phyloP scores from a whole-genome alignment of 1,140 invertebrate genomes.

The Cydia amplana region DNA sequence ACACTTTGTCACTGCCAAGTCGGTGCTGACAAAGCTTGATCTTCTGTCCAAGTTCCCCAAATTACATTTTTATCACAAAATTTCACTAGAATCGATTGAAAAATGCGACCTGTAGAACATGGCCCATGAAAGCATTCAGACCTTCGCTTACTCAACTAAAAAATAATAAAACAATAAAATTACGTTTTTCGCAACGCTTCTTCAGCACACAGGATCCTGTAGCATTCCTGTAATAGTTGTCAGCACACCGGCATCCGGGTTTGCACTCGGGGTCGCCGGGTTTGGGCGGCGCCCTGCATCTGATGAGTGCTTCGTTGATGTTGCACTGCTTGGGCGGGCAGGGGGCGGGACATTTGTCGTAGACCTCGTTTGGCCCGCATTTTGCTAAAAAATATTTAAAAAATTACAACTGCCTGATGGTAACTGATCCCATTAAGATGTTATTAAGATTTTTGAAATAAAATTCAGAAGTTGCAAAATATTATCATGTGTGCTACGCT shows the following conservation, averaged over 20 bases:
- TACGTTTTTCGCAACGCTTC: conserved; percentile 2
- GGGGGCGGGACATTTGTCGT: conserved; percentile 32
- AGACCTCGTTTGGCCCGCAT: conserved; percentile 29
- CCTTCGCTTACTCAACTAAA: no score
- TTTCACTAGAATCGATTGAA: no score
- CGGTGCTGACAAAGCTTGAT: no score
- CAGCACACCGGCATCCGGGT: conserved; percentile 14
- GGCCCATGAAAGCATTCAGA: no score
- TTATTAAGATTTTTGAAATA: no score
- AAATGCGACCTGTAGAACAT: no score
- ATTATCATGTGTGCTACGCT: no score
- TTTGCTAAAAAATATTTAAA: conserved; percentile 9
- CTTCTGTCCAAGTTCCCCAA: no score
- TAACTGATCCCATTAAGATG: not conserved
- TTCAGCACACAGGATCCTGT: not conserved
- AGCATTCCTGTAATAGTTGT: not conserved
- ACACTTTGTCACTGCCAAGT: no score
- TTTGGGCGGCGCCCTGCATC: conserved; percentile 27
- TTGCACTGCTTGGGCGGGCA: conserved; percentile 36
- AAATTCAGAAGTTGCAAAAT: no score
- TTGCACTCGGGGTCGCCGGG: conserved; percentile 31
- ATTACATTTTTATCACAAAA: no score
- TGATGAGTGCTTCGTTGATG: conserved; percentile 30
- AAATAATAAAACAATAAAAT: not conserved
- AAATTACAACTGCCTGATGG: not conserved